phyloP scores from a whole-genome alignment of 2,888 invertebrate species.

The Acanthococcus lagerstroemiae region DNA sequence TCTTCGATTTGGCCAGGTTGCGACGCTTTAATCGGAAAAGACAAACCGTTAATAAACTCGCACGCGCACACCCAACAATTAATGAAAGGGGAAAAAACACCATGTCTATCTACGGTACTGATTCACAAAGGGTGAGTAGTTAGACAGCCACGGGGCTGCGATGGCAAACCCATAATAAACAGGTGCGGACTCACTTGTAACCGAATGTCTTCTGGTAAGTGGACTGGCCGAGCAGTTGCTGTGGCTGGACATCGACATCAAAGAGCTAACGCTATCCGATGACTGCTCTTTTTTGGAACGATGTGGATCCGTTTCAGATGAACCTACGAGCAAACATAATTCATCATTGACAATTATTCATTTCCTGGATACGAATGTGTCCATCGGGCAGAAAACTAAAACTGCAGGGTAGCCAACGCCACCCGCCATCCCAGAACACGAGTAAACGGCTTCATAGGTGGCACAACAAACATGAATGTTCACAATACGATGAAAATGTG shows the following conservation, averaged over 20 bases:
- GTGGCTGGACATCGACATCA: conserved; percentile 58
- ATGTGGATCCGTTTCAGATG: conserved; percentile 58
- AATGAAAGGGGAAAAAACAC: conserved; percentile 2
- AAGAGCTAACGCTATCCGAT: conserved; percentile 61
- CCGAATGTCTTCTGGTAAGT: conserved; percentile 65
- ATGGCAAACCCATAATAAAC: no score
- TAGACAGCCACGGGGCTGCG: not conserved
- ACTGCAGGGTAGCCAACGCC: no score
- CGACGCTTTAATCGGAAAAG: conserved; percentile 47
- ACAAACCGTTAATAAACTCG: conserved; percentile 31
- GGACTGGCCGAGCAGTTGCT: conserved; percentile 73
- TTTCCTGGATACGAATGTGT: not conserved
- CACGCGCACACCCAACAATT: not conserved
- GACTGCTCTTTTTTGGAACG: conserved; percentile 49
- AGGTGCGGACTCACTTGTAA: conserved; percentile 52
- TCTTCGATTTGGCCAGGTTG: conserved; percentile 55
- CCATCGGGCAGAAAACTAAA: no score
- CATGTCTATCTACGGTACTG: no score
- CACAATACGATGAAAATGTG: no score
- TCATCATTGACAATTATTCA: not conserved
- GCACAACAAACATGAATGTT: no score
- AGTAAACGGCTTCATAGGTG: no score
- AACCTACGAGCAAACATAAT: conserved; percentile 50
- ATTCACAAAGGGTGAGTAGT: not conserved
- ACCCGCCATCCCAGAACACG: no score